These are phyloP conservation scores for Ciconia nigra DNA, from an alignment of 2,797 vertebrate genomes.

Conservation along the genomic window DNA sequence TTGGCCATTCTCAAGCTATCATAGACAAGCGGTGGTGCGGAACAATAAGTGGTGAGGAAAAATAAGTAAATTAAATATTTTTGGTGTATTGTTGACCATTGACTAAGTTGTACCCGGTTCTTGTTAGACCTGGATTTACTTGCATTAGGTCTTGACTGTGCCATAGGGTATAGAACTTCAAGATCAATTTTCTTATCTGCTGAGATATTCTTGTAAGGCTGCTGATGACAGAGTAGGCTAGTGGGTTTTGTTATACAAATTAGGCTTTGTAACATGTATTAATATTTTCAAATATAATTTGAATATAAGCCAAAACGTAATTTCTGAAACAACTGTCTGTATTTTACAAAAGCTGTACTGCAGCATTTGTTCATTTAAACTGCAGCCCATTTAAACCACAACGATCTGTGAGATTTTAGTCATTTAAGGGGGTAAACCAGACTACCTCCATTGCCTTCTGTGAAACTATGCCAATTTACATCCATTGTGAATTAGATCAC, in stretches of 20 bases:
- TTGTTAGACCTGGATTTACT: not conserved
- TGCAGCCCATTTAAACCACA: not conserved
- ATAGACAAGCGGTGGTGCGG: not conserved
- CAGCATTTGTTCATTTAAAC: not conserved
- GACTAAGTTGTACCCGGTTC: not conserved
- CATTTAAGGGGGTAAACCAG: not conserved
- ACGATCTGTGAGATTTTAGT: not conserved
- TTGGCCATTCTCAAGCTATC: not conserved
- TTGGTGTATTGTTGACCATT: not conserved
- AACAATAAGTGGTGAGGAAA: not conserved
- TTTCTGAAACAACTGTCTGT: not conserved
- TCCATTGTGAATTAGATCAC: not conserved
- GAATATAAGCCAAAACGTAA: not conserved
- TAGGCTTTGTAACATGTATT: not conserved
- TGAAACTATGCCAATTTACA: not conserved
- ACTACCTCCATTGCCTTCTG: not conserved
- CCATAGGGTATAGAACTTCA: not conserved
- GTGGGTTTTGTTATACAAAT: not conserved
- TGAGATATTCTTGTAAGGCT: not conserved
- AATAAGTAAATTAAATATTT: not conserved
- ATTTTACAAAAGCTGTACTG: not conserved
- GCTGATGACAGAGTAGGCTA: not conserved
- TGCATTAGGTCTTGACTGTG: not conserved
- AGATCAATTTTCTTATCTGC: not conserved
- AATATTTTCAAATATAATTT: constrained; percentile 3